Evolutionary conservation across 1,140 invertebrate species (phyloP).

Genomic region (Magallana gigas): DNA sequence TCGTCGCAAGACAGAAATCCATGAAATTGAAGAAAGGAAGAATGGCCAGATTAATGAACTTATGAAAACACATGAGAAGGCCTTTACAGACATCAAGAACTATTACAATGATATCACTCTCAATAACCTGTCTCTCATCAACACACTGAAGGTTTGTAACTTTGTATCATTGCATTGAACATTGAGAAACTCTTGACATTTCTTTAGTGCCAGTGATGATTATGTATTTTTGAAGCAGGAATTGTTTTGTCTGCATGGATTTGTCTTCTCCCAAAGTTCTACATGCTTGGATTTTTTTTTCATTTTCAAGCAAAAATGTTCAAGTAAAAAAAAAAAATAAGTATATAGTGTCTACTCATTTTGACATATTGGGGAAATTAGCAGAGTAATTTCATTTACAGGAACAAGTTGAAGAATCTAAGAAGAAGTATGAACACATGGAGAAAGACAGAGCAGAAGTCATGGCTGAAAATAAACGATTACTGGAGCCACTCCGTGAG

Average conservation of each 20-base stretch:
- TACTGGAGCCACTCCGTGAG: slow-evolving; percentile 86
- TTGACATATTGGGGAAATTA: too few species aligned
- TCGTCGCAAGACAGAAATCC: slow-evolving; percentile 84
- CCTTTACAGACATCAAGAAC: slow-evolving; percentile 92
- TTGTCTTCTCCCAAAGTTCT: too few species aligned
- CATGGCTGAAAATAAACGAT: slow-evolving; percentile 86
- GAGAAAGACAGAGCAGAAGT: slow-evolving; percentile 85
- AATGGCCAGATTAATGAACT: slow-evolving; percentile 90
- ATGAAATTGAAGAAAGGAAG: slow-evolving; percentile 93
- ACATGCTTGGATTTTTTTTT: too few species aligned
- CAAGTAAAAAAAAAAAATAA: too few species aligned
- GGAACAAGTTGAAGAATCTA: slow-evolving; percentile 91
- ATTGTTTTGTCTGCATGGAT: too few species aligned
- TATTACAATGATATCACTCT: slow-evolving; percentile 96
- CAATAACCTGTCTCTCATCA: slow-evolving; percentile 92
- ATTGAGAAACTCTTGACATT: too few species aligned
- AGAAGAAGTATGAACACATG: slow-evolving; percentile 89
- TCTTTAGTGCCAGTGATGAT: too few species aligned
- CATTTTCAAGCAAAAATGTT: too few species aligned
- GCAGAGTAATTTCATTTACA: slow-evolving; percentile 71
- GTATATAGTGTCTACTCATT: too few species aligned
- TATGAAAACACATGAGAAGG: slow-evolving; percentile 90
- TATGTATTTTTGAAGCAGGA: too few species aligned
- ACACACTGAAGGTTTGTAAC: slow-evolving; percentile 85
- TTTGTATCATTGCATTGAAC: not conserved